Evolutionary conservation across 1,140 invertebrate species (phyloP).

Genomic region (Diplogasteroides magnus): DNA sequence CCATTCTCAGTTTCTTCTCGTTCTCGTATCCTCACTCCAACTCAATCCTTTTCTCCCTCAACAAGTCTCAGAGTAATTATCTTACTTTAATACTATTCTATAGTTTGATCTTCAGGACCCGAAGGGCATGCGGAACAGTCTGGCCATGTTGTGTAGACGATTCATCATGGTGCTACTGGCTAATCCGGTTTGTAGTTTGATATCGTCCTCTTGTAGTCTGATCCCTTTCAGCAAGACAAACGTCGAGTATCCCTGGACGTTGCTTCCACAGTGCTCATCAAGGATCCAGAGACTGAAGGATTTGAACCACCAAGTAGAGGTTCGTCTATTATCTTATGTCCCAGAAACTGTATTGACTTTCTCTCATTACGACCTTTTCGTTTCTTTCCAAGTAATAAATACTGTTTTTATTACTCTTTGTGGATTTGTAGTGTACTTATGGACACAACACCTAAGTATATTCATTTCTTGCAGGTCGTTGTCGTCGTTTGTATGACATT

Average conservation of each 20-base stretch:
- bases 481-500: conserved; percentile 52
- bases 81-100: too few relatives aligned
- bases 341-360: conserved; percentile 5
- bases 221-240: conserved; percentile 37
- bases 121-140: conserved; percentile 46
- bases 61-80: too few relatives aligned
- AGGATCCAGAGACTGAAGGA: conserved; percentile 51
- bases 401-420: background rate
- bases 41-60: background rate
- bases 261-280: conserved; percentile 50
- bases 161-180: conserved; percentile 53
- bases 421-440: too few relatives aligned
- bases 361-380: background rate
- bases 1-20: background rate
- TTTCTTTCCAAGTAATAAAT: conserved; percentile 1
- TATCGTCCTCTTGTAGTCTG: conserved; percentile 5
- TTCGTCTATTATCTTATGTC: conserved; percentile 15
- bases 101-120: conserved; percentile 39
- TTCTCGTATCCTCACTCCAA: background rate
- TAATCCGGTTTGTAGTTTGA: conserved; percentile 44
- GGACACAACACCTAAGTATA: too few relatives aligned
- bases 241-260: conserved; percentile 50
- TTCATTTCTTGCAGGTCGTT: conserved; percentile 30
- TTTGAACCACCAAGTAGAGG: conserved; percentile 50
- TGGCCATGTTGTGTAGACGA: conserved; percentile 49